phyloP scores from a whole-genome alignment of 2,888 invertebrate genomes.

The Zaprionus bogoriensis region DNA sequence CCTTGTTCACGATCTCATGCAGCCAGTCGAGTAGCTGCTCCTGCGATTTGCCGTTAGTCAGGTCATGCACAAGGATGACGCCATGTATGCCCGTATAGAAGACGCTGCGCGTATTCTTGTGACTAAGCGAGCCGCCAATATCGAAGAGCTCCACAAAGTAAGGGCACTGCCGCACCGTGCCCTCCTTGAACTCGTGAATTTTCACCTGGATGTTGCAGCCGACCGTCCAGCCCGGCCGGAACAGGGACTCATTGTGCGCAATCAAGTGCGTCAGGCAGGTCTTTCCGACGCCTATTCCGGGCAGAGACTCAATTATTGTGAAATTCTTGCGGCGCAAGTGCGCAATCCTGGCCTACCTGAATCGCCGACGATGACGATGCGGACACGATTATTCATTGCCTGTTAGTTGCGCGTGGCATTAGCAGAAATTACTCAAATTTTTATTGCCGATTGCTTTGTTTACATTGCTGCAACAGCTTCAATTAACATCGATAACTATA shows the following conservation, averaged over 20 bases:
- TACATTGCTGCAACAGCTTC: background rate
- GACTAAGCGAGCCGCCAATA: constrained; percentile 96
- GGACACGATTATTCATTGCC: constrained; percentile 84
- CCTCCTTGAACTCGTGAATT: constrained; percentile 96
- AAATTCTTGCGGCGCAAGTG: background rate
- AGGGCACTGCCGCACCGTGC: constrained; percentile 94
- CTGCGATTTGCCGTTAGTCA: constrained; percentile 97
- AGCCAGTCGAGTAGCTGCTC: constrained; percentile 96
- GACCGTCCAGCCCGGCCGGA: constrained; percentile 96
- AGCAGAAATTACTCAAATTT: background rate
- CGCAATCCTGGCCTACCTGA: constrained; percentile 85
- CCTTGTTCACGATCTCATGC: constrained; percentile 92
- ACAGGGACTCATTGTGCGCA: constrained; percentile 92
- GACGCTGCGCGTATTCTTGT: constrained; percentile 95
- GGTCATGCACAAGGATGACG: constrained; percentile 97
- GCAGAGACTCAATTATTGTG: constrained; percentile 43
- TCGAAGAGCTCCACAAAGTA: constrained; percentile 99
- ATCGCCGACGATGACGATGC: constrained; percentile 95
- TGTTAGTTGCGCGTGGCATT: constrained; percentile 20
- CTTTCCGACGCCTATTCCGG: constrained; percentile 94
- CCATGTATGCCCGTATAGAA: constrained; percentile 98
- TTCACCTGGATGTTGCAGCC: constrained; percentile 98
- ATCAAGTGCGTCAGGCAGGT: constrained; percentile 96
- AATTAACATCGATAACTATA: background rate
- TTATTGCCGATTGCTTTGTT: background rate